Base-by-base conservation (phyloP, 2,888 invertebrate genomes). In the Hirtodrosophila duncani region DNA sequence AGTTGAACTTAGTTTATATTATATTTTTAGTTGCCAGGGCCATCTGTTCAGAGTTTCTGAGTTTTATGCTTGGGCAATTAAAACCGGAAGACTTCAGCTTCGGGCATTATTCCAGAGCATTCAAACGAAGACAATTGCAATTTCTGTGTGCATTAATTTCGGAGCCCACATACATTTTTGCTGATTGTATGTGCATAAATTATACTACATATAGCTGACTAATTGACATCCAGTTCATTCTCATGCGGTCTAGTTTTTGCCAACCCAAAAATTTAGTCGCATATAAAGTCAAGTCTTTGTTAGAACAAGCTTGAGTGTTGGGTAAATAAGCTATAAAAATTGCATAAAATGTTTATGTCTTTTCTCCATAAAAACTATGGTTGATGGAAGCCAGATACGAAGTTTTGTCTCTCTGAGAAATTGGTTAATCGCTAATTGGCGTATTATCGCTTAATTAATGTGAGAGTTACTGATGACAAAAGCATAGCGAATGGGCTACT, bases 171-270 rank as follows among this genome's bases (percentile, higher is more conserved):
- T 24, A 27, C 20, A 31, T 59, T 26, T n/a, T 30, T 55, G 34
- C 55, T 57, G 37, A 61, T 66, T 52, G 46, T 75, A 65, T 75
- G 72, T 68, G 65, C 72, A 79, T 79, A 75, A 64, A 57, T 66
- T 72, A 36, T 24, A 16, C 3, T 34, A 41, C 51, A 51, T 70
- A 52, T 17, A 31, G 51, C 36, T 55, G 38, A 9, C 68, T 71
- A 77, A 70, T 64, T 63, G 64, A 27, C 45, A 23, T 46, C 34
- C 46, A 37, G 23, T 21, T 42, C 16, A 34, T 63, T 59, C 51
- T 56, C 44, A 50, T 70, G 41, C 43, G 34, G 26, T 14, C 43
- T n/a, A n/a, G n/a, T n/a, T n/a, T n/a, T n/a, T n/a, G n/a, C n/a
- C n/a, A n/a, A n/a, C n/a, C n/a, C n/a, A n/a, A n/a, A n/a, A n/a